Base-by-base conservation (phyloP, 1,140 invertebrate species). In the Drosophila paulistorum region DNA sequence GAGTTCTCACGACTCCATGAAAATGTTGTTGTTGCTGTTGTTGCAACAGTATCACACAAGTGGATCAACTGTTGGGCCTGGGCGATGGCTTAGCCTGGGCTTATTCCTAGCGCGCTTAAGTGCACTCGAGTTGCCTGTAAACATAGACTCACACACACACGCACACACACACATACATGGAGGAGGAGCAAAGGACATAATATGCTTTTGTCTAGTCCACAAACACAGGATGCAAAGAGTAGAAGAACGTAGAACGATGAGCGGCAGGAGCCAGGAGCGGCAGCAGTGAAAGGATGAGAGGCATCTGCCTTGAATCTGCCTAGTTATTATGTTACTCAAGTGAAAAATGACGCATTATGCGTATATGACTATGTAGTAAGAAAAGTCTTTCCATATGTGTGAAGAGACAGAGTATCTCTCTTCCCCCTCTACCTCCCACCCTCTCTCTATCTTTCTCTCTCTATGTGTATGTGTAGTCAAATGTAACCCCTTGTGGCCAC, bases 91-190 rank as follows among this genome's bases (percentile, higher is more conserved):
- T 71, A 75, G 79, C 66, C 62, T 68, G 30, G 62, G 78, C 78
- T 81, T 73, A 77, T 68, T 68, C 70, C 48, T 57, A 78, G 76
- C 72, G 76, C 83, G 83, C 83, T 83, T 87, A 86, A 87, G 83
- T 87, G 83, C 83, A 86, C 83, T 86, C 77, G 72, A 87, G 83
- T 79, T 86, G 69, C 67, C 79, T 86, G 83, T 86, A 86, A 87
- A 86, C 82, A 86, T 71, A 87, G 75, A 82, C 79, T 58, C 33
- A 42, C 39, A 57, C 61, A n/a, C 59, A 26, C 20, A n/a, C 26
- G 37, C 41, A 64, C 63, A 60, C 68, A 30, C 55, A 65, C 58
- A 73, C 63, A 76, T 54, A 76, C 30, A 30, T 30, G 6, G 30
- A 63, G 69, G 57, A 30, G 59, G 13, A 39, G 63, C 71, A 59